Conservation (phyloP, 2,888 invertebrate species). For the Eurois occulta region DNA sequence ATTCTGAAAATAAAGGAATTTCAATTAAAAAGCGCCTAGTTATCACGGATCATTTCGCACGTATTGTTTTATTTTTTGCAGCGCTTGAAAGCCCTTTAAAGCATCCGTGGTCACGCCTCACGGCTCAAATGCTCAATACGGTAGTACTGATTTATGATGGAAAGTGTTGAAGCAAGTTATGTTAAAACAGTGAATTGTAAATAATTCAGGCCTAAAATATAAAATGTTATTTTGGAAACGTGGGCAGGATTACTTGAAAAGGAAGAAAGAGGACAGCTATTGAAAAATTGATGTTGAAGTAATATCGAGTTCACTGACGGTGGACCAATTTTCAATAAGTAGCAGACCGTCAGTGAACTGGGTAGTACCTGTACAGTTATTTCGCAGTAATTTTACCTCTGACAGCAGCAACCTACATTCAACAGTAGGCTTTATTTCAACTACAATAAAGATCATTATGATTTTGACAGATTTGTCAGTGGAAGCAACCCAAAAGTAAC, state of each 20-base stretch:
- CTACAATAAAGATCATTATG: not conserved
- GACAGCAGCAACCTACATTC: not conserved
- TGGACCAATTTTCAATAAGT: too few species aligned
- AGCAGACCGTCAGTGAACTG: too few species aligned
- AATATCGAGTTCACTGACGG: too few species aligned
- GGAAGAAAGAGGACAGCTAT: not conserved
- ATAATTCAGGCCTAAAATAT: conserved; percentile 10
- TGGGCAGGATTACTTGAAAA: not conserved
- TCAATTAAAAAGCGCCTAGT: conserved; percentile 55
- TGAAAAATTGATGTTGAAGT: not conserved
- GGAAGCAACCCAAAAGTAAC: not conserved
- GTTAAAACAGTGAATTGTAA: conserved; percentile 34
- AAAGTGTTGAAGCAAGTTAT: conserved; percentile 44
- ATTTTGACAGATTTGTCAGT: not conserved
- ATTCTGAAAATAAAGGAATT: conserved; percentile 25
- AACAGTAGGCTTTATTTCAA: not conserved
- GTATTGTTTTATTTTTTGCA: conserved; percentile 56
- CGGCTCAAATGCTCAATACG: conserved; percentile 38
- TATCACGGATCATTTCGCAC: conserved; percentile 45
- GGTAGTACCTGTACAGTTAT: not conserved
- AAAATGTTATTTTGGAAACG: conserved; percentile 9
- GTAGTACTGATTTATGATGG: conserved; percentile 37
- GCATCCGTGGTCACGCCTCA: conserved; percentile 51
- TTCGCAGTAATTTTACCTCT: not conserved
- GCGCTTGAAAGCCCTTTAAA: conserved; percentile 51